Evolutionary conservation across 2,797 vertebrate genomes (phyloP).

Genomic region (Pithecia hirsuta): DNA sequence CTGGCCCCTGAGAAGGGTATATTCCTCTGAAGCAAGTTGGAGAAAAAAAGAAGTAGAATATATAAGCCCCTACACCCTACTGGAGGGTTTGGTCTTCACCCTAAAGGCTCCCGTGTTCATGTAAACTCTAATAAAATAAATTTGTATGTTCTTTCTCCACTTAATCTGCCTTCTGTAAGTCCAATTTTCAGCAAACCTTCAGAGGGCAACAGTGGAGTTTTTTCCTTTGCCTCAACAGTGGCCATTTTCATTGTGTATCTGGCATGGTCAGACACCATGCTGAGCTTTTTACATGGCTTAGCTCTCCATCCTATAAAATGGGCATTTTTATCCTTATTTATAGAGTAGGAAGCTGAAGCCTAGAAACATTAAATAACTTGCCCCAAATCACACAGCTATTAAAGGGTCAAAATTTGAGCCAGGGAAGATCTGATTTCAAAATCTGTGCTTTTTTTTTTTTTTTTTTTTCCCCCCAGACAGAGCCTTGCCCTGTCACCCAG

Average conservation of each 20-base stretch:
- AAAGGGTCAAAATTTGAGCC: not conserved
- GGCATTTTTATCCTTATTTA: not conserved
- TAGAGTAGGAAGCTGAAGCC: not conserved
- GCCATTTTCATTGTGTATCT: not conserved
- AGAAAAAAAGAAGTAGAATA: not conserved
- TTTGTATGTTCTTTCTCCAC: not conserved
- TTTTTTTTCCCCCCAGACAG: too few species aligned
- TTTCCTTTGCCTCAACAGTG: not conserved
- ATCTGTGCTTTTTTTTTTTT: not conserved
- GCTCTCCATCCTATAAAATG: not conserved
- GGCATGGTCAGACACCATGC: not conserved
- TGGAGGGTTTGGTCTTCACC: not conserved
- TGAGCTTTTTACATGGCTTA: not conserved
- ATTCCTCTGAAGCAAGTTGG: not conserved
- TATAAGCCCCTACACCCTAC: not conserved
- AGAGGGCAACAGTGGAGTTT: not conserved
- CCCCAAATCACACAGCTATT: not conserved
- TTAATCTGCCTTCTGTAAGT: not conserved
- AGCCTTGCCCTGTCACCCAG: too few species aligned
- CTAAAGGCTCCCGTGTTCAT: not conserved
- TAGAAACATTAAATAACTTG: not conserved
- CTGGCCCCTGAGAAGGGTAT: not conserved
- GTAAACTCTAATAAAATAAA: not conserved
- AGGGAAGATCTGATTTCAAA: not conserved
- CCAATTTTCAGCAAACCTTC: not conserved